Conservation (phyloP, 2,797 vertebrate species). For the Galago senegalensis region DNA sequence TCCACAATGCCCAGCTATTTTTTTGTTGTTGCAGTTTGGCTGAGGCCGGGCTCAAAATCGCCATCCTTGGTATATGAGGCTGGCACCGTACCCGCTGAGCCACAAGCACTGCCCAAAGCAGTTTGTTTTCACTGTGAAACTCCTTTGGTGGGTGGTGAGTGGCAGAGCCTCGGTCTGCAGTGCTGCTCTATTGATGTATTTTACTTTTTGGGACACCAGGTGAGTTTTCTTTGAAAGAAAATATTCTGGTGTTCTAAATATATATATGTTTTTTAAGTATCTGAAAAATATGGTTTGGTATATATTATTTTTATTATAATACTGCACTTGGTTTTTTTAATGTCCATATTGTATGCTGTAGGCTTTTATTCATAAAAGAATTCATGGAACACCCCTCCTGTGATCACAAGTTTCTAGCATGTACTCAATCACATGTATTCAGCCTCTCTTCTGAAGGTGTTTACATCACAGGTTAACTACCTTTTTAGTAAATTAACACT, state of each 20-base stretch:
- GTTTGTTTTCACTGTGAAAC: not conserved
- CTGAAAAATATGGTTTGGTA: not conserved
- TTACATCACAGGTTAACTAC: not conserved
- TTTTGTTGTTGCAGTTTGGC: too few species aligned
- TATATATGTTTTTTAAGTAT: not conserved
- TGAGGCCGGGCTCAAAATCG: too few species aligned
- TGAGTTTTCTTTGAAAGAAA: not conserved
- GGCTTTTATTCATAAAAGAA: not conserved
- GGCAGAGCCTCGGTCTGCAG: not conserved
- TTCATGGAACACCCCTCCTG: not conserved
- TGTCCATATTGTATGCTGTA: not conserved
- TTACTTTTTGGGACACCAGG: not conserved
- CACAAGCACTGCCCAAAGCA: too few species aligned
- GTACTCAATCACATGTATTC: not conserved
- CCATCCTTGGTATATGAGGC: too few species aligned
- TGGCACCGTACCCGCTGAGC: too few species aligned
- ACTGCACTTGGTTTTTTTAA: not conserved
- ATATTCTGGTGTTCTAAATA: not conserved
- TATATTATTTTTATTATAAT: not conserved
- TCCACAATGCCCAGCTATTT: too few species aligned
- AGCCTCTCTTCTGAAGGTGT: not conserved
- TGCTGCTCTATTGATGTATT: not conserved
- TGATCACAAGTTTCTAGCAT: not conserved
- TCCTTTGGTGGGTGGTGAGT: not conserved
- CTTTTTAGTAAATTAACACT: not conserved